Evolutionary conservation across 2,888 invertebrate species (phyloP).

Genomic region (Kryphioiulus occultus): DNA sequence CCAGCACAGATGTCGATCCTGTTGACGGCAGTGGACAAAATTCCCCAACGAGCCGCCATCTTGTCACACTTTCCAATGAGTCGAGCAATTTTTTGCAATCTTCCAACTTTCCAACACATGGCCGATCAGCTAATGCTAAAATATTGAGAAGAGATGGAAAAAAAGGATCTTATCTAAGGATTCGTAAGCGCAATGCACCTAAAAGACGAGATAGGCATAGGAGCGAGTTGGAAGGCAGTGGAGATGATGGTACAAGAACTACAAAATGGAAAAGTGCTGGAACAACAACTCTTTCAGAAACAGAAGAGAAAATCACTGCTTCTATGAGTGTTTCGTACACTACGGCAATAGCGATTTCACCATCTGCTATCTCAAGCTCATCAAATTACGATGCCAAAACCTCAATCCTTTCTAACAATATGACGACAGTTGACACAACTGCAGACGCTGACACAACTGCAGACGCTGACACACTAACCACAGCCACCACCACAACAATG

Average conservation of each 20-base stretch:
- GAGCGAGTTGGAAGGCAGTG: not conserved
- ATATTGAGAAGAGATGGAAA: not conserved
- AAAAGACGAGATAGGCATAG: not conserved
- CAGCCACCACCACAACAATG: not conserved
- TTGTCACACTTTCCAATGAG: not conserved
- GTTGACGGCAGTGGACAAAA: not conserved
- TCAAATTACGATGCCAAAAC: not conserved
- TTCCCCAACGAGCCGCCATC: not conserved
- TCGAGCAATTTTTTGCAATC: not conserved
- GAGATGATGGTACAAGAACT: not conserved
- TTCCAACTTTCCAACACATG: not conserved
- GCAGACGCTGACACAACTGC: no score
- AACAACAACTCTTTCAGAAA: not conserved
- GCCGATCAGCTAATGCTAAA: not conserved
- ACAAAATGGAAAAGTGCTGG: not conserved
- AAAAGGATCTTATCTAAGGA: not conserved
- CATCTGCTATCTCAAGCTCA: not conserved
- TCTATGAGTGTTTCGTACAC: no score
- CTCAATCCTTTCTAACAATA: not conserved
- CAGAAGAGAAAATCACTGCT: not conserved
- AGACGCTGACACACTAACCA: not conserved
- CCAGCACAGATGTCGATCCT: not conserved
- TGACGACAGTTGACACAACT: not conserved
- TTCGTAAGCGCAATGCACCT: not conserved
- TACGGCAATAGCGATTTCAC: not conserved